A percentile compares a stretch with the other conserved stretches of the same genome.
Conservation (phyloP, 2,888 invertebrate species). For the Serrognathus titanus region DNA sequence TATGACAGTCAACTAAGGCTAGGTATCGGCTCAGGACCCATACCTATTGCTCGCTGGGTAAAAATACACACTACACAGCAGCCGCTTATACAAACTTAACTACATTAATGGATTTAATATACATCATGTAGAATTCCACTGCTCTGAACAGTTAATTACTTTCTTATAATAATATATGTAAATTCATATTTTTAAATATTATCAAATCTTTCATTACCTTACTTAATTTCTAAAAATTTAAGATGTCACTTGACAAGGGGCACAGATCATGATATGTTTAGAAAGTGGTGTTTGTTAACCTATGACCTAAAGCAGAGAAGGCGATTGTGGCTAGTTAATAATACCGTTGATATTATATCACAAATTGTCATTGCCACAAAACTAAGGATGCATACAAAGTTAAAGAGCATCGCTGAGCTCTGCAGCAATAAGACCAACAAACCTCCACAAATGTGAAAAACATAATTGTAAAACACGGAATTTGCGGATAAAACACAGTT, state of each 20-base stretch:
- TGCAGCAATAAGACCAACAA: neutral
- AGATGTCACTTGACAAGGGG: conserved; percentile 66
- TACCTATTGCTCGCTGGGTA: conserved; percentile 3
- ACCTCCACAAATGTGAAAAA: conserved; percentile 2
- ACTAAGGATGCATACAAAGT: too few species aligned
- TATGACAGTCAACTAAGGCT: conserved; percentile 48
- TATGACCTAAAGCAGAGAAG: conserved; percentile 55
- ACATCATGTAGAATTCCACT: conserved; percentile 6
- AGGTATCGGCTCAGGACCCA: conserved; percentile 3
- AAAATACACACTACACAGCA: conserved; percentile 8
- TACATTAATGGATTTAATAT: neutral
- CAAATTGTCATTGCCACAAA: conserved; percentile 7
- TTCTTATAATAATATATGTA: conserved; percentile 19
- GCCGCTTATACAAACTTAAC: neutral
- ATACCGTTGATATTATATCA: conserved; percentile 39
- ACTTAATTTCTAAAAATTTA: conserved; percentile 52
- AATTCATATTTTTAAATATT: conserved; percentile 44
- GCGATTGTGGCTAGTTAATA: conserved; percentile 52
- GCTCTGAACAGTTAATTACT: conserved; percentile 3
- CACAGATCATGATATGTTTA: conserved; percentile 78
- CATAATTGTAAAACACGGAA: conserved; percentile 35
- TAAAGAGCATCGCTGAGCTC: too few species aligned
- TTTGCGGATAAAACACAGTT: conserved; percentile 46
- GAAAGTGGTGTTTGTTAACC: conserved; percentile 66
- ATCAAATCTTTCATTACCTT: conserved; percentile 50